Percentiles rank a stretch among this genome's conserved stretches.
phyloP scores from a whole-genome alignment of 2,888 invertebrate species.

The Coenonympha glycerion region DNA sequence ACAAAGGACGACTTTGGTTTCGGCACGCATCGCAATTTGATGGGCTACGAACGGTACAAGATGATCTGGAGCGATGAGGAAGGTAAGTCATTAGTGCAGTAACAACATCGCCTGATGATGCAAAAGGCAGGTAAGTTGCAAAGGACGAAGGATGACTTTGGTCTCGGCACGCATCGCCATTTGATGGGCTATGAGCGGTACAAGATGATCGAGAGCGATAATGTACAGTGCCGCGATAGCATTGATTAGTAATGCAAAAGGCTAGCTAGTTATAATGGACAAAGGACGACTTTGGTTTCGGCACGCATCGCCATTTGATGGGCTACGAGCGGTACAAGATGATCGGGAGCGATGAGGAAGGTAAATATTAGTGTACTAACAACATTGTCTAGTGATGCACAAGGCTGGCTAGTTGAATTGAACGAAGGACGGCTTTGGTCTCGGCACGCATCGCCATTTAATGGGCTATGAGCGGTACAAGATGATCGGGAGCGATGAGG shows the following conservation, averaged over 20 bases:
- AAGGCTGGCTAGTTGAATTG: too few relatives aligned
- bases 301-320: conserved; percentile 90
- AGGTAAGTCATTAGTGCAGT: conserved; percentile 85
- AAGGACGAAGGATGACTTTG: conserved; percentile 98
- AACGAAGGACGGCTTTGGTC: conserved; percentile 96
- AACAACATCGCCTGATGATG: conserved; percentile 91
- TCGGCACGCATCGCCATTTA: conserved; percentile 92
- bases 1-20: too few relatives aligned
- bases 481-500: conserved; percentile 97
- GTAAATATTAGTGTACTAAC: too few relatives aligned
- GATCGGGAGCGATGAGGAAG: conserved; percentile 97
- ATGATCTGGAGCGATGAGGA: too few relatives aligned
- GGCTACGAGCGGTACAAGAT: conserved; percentile 95
- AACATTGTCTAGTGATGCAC: too few relatives aligned
- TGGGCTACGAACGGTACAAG: too few relatives aligned
- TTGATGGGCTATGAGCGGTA: conserved; percentile 94
- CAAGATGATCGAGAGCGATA: conserved; percentile 96
- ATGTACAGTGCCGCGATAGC: conserved; percentile 90
- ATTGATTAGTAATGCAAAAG: conserved; percentile 91
- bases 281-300: conserved; percentile 96
- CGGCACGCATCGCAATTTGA: too few relatives aligned
- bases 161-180: conserved; percentile 92
- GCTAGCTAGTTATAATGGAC: conserved; percentile 97
- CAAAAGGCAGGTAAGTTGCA: conserved; percentile 92
- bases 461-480: conserved; percentile 93